Base-by-base conservation (phyloP, 23 tunicate species). In the Styela plicata region DNA sequence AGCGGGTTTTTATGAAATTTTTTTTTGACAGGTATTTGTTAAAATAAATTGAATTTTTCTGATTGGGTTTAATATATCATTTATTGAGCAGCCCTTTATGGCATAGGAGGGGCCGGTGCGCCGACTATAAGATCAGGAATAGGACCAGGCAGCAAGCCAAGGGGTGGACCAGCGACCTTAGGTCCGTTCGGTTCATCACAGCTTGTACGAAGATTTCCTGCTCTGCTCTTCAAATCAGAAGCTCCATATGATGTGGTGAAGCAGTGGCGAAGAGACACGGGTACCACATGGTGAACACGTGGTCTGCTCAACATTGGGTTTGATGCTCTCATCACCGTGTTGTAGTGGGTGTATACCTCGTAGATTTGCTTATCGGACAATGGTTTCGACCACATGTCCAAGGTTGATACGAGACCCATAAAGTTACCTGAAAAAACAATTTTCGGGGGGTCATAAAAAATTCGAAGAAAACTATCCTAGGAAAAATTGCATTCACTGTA, bases 391-490 rank as follows among this genome's bases (percentile, higher is more conserved):
- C 77, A 71, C 34, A 71, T 26, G 37, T 26, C 34, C 77, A 71
- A 34, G 36, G 36, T 16, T 28, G 77, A 71, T 16, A 71, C 35
- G 3, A 71, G 37, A 3, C 77, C 77, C 23, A 18, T 71, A 18
- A 27, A 71, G 35, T 71, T 71, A 26, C 77, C 77, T 71, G 37
- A 3, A 71, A 66, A 57, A 57, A n/a, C n/a, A n/a, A n/a, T n/a
- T n/a, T n/a, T n/a, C n/a, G n/a, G n/a, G n/a, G n/a, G n/a, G n/a
- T n/a, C n/a, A n/a, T n/a, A n/a, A n/a, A n/a, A n/a, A n/a, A n/a
- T n/a, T n/a, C n/a, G n/a, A n/a, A n/a, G n/a, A n/a, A n/a, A n/a
- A n/a, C n/a, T n/a, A n/a, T n/a, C n/a, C n/a, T n/a, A n/a, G n/a
- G n/a, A n/a, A n/a, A n/a, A n/a, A n/a, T n/a, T n/a, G n/a, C n/a